These are phyloP conservation scores for Patella depressa DNA, from an alignment of 2,888 invertebrate species.

Conservation along the genomic window DNA sequence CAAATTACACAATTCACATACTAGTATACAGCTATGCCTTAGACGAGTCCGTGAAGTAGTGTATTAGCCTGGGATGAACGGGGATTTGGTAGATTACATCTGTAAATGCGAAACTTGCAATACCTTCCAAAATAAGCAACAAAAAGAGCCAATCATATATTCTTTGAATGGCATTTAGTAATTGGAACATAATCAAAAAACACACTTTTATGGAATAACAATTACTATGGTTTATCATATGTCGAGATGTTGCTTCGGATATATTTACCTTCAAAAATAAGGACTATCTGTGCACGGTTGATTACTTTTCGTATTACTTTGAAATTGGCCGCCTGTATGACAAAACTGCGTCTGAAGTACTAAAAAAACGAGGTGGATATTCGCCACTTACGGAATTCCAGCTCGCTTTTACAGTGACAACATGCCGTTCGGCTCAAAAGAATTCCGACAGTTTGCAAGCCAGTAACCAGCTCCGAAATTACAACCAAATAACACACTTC, in stretches of 20 bases:
- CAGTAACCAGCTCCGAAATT: background rate
- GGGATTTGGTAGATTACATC: constrained; percentile 26
- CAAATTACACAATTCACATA: constrained; percentile 16
- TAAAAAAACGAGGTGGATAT: constrained; percentile 25
- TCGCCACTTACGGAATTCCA: constrained; percentile 36
- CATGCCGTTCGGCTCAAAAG: constrained; percentile 29
- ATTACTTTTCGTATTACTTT: constrained; percentile 11
- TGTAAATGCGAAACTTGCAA: constrained; percentile 31
- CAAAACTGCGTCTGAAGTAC: constrained; percentile 18
- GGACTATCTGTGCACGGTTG: constrained; percentile 5
- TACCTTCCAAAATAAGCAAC: constrained; percentile 22
- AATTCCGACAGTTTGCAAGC: constrained; percentile 29
- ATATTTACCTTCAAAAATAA: background rate
- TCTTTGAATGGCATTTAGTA: no score
- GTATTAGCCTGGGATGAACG: constrained; percentile 34
- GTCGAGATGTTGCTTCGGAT: constrained; percentile 29
- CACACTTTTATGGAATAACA: no score
- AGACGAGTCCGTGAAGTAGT: constrained; percentile 27
- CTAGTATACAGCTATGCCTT: constrained; percentile 19
- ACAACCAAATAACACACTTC: background rate
- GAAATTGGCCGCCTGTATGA: constrained; percentile 8
- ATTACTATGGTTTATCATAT: no score
- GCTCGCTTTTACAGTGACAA: constrained; percentile 34
- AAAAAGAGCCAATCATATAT: constrained; percentile 36
- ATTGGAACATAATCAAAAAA: no score